A percentile compares a stretch with the other conserved stretches of the same genome.
Conservation (phyloP, 1,140 invertebrate species). For the Zaprionus ornatus region DNA sequence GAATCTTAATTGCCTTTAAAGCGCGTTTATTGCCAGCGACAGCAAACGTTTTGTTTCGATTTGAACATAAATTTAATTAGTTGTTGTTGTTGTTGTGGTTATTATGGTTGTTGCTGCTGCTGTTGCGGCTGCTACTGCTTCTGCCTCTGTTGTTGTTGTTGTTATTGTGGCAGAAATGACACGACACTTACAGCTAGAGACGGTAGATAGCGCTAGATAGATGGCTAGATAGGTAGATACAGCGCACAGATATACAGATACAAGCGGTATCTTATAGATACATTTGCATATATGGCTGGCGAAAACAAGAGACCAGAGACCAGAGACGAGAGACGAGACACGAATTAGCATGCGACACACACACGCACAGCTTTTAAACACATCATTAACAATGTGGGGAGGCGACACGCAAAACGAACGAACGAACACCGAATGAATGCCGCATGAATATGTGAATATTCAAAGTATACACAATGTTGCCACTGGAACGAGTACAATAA, state of each 20-base stretch:
- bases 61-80: constrained; percentile 44
- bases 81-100: constrained; percentile 20
- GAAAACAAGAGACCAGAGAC: constrained; percentile 32
- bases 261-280: constrained; percentile 14
- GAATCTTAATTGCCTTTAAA: constrained; percentile 73
- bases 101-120: background rate
- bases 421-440: background rate
- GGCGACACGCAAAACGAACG: background rate
- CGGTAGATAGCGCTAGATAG: constrained; percentile 16
- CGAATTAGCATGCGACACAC: constrained; percentile 52
- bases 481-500: constrained; percentile 1
- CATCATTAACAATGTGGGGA: constrained; percentile 46
- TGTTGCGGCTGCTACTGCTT: background rate
- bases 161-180: constrained; percentile 58
- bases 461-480: constrained; percentile 6
- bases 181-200: constrained; percentile 50
- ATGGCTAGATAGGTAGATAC: constrained; percentile 19
- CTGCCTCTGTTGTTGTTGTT: background rate
- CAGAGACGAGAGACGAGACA: constrained; percentile 1
- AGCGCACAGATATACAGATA: constrained; percentile 25
- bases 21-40: constrained; percentile 65
- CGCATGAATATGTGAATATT: background rate
- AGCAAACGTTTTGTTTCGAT: constrained; percentile 60
- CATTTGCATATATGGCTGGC: constrained; percentile 59
- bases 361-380: constrained; percentile 37